Conservation (phyloP, 2,888 invertebrate species). For the Oxycera nigricornis region DNA sequence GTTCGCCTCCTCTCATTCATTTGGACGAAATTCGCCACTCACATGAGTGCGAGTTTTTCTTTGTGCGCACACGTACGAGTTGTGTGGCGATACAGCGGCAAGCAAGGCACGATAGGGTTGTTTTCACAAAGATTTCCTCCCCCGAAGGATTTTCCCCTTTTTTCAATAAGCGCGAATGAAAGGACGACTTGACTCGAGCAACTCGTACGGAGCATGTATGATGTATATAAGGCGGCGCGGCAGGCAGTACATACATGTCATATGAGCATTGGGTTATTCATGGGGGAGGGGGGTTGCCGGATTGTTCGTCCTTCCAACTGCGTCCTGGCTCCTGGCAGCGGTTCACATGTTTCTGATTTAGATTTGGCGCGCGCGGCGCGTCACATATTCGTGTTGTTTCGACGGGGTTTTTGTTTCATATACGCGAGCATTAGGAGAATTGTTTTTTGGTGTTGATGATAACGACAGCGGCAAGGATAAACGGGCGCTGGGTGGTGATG, state of each 20-base stretch:
- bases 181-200: constrained; percentile 18
- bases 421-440: constrained; percentile 37
- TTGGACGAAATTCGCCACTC: constrained; percentile 35
- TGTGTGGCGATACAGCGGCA: constrained; percentile 35
- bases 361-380: constrained; percentile 31
- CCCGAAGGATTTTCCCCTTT: constrained; percentile 41
- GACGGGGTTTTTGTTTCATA: constrained; percentile 36
- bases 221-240: constrained; percentile 35
- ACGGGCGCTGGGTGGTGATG: constrained; percentile 33
- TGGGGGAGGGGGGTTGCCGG: constrained; percentile 29
- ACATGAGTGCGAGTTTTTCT: constrained; percentile 40
- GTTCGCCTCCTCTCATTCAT: constrained; percentile 9
- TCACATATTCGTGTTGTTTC: constrained; percentile 1
- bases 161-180: constrained; percentile 32
- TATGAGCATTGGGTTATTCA: constrained; percentile 40
- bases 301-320: background rate
- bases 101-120: constrained; percentile 39
- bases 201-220: constrained; percentile 37
- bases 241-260: constrained; percentile 36
- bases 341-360: constrained; percentile 38
- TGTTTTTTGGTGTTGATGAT: constrained; percentile 42
- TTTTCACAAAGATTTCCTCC: constrained; percentile 34
- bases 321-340: constrained; percentile 26
- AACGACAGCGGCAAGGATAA: constrained; percentile 34
- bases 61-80: constrained; percentile 41